Base-by-base conservation (phyloP, 1,140 invertebrate genomes). In the Melipona quadrifasciata region DNA sequence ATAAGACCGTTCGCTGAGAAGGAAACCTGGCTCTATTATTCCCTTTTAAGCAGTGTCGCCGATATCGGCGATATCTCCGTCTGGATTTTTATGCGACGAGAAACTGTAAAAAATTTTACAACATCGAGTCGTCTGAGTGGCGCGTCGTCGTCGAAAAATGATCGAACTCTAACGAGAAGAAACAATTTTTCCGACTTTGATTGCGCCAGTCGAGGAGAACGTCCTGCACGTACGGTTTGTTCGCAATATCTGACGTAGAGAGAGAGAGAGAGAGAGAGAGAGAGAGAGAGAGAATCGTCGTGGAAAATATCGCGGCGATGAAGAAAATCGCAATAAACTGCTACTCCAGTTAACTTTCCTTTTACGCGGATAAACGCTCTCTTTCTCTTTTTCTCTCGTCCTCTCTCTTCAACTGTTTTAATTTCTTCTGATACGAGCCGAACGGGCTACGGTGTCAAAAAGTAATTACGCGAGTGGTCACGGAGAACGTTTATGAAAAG, bases 401-500 rank as follows among this genome's bases (percentile, higher is more conserved):
- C 3, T 27, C n/a, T 65, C 16, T 55, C 6, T 57, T 21, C 17
- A 19, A 1, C 19, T 19, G 16, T 72, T 82, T 81, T 65, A 82
- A 76, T 76, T 76, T 47, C 64, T 39, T 76, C 80, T 39, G 74
- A 76, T n/a, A 27, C 67, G 55, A 27, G 47, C 34, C 64, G 21
- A 34, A 58, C 21, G 17, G n/a, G 19, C 24, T 47, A 21, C 8
- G 61, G 39, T 53, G 84, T 68, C 71, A 55, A 86, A 84, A 88
- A 88, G 87, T 87, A 88, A 88, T 88, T 88, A 88, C 80, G 78
- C 8, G 68, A 84, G 74, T 80, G 67, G 77, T 78, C 70, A 51
- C 58, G 61, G 51, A 65, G 76, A 81, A 80, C 80, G 85, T 83
- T 87, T 84, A 87, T 87, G 87, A 88, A 87, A 86, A 86, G 82